Conservation (phyloP, 2,888 invertebrate genomes). For the Coronaproctus castanopsis region DNA sequence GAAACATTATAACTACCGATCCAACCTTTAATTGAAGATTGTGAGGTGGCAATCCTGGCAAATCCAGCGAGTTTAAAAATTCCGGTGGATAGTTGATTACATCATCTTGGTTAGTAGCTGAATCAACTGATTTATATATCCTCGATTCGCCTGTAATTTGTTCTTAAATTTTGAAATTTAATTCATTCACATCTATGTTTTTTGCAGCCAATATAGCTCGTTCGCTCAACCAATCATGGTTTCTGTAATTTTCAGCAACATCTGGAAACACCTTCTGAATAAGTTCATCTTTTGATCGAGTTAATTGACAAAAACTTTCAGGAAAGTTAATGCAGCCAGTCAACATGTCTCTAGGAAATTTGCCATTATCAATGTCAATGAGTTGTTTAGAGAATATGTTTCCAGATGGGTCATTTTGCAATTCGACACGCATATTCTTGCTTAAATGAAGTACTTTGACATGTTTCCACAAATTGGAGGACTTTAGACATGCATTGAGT, state of each 20-base stretch:
- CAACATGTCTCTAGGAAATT: background rate
- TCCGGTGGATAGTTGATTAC: background rate
- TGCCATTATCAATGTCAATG: background rate
- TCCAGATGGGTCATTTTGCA: background rate
- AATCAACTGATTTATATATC: background rate
- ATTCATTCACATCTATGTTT: background rate
- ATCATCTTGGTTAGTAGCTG: background rate
- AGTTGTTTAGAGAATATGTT: background rate
- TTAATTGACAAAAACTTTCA: background rate
- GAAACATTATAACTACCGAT: background rate
- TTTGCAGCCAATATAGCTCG: background rate
- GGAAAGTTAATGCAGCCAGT: background rate
- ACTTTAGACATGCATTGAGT: background rate
- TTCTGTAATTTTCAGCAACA: background rate
- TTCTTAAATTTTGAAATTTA: background rate
- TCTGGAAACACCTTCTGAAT: background rate
- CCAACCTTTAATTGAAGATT: background rate
- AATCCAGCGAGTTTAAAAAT: background rate
- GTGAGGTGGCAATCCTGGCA: background rate
- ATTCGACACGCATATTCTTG: background rate
- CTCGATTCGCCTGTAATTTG: background rate
- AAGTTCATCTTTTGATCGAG: background rate
- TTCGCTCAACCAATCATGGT: background rate
- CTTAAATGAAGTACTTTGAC: background rate
- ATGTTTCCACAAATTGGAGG: background rate